phyloP scores from a whole-genome alignment of 2,888 invertebrate species.

The Apamea crenata region DNA sequence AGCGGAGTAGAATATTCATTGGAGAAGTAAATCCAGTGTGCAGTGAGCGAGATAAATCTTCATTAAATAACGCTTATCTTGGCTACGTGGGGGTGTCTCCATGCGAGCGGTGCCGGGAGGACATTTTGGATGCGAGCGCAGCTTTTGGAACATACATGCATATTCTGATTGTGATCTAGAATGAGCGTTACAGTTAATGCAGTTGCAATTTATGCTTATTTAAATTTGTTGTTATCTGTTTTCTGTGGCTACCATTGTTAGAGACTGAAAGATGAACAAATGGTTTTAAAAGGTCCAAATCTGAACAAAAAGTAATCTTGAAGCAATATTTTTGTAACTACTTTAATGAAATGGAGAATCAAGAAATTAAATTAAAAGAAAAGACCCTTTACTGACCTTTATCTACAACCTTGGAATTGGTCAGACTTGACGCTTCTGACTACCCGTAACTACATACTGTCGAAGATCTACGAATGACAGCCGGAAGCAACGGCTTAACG shows the following conservation, averaged over 20 bases:
- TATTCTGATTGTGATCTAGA: constrained; percentile 47
- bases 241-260: not conserved
- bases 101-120: constrained; percentile 35
- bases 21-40: constrained; percentile 75
- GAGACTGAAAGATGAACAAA: not conserved
- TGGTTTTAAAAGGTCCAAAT: not conserved
- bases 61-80: constrained; percentile 80
- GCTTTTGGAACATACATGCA: constrained; percentile 26
- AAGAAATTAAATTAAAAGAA: too few species aligned
- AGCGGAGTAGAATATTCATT: constrained; percentile 73
- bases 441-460: too few species aligned
- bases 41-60: constrained; percentile 77
- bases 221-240: not conserved
- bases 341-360: not conserved
- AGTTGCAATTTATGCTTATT: constrained; percentile 22
- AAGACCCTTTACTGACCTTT: not conserved
- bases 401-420: not conserved
- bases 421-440: not conserved
- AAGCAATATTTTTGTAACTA: not conserved
- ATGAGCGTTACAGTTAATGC: constrained; percentile 29
- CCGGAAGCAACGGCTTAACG: not conserved
- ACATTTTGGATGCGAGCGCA: constrained; percentile 39
- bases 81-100: constrained; percentile 61
- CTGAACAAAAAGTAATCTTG: not conserved
- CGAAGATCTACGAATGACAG: not conserved